Conservation (phyloP, 1,140 invertebrate genomes). For the Paralvinella palmiformis region DNA sequence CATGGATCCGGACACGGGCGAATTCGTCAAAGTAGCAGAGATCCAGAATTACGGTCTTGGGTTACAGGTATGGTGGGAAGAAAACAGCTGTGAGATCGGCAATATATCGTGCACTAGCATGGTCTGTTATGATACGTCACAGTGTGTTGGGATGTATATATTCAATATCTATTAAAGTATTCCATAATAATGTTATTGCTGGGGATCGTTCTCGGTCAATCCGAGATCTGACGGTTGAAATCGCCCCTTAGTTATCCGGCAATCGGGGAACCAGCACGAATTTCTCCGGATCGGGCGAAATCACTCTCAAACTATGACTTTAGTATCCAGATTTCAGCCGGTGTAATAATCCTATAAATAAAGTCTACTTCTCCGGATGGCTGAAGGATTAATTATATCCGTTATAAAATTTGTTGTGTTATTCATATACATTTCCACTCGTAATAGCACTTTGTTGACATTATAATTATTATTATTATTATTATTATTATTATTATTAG, state of each 20-base stretch:
- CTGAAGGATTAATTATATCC: background rate
- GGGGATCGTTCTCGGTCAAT: background rate
- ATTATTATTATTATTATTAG: no score
- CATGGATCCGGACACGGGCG: constrained; percentile 71
- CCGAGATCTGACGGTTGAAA: background rate
- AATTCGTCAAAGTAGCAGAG: constrained; percentile 57
- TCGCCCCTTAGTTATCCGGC: no score
- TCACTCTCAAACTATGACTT: no score
- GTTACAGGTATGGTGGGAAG: background rate
- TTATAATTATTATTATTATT: no score
- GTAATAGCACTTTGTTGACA: no score
- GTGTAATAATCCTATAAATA: no score
- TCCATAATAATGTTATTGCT: background rate
- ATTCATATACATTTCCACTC: no score
- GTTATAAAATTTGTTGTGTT: background rate
- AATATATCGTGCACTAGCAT: no score
- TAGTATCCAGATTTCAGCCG: no score
- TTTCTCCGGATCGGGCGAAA: no score
- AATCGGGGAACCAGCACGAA: no score
- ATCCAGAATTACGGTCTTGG: constrained; percentile 5
- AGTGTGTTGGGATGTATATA: background rate
- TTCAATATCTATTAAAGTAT: background rate
- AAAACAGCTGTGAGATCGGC: background rate
- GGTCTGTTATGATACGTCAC: background rate
- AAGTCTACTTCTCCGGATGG: background rate